Evolutionary conservation across 2,113 vertebrate species (phyloP), one percentile per base, ranked within the genome.

Genomic region (Zootoca vivipara): DNA sequence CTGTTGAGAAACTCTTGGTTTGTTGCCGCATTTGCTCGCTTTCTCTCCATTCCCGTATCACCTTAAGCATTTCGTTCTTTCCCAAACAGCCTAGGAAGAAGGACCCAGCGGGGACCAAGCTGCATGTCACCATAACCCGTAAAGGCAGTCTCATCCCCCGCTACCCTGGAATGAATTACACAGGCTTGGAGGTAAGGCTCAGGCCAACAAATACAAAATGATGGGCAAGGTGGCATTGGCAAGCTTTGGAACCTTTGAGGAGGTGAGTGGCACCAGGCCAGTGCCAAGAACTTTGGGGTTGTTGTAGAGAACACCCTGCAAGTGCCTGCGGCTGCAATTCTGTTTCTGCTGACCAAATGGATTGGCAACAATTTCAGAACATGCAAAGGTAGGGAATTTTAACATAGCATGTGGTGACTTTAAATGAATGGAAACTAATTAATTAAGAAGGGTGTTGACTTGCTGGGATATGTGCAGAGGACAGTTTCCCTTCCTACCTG

Each of bases 141-240:
- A 97, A 95, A 83, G 65, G 93, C 88, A 95, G 93, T 85, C 78
- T 86, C 91, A 86, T 96, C 28, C 95, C 96, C 18, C 85, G 65
- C 73, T 95, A 90, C 1, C 3, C 80, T 0, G 90, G 81, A 9
- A 81, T 94, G 62, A 94, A 89, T 77, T 95, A 97, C n/a, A 92
- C 92, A 15, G 93, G 94, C 26, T 92, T 95, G 92, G 95, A 97
- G 95, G 94, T 97, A 84, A 92, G 91, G 18, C 3, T 10, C 7
- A 58, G 26, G 10, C 62, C 12, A 28, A 69, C 75, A 22, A 8
- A 13, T 15, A 46, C 46, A 58, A 33, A 40, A 9, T n/a, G 69
- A 18, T 26, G 24, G 22, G 58, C n/a, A 15, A 0, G 18, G 9
- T 1, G 7, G 7, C 0, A 22, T 75, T 22, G 33, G 7, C 30